These are phyloP conservation scores for Cromileptes altivelis DNA, from an alignment of 2,113 vertebrate species.

Conservation along the genomic window DNA sequence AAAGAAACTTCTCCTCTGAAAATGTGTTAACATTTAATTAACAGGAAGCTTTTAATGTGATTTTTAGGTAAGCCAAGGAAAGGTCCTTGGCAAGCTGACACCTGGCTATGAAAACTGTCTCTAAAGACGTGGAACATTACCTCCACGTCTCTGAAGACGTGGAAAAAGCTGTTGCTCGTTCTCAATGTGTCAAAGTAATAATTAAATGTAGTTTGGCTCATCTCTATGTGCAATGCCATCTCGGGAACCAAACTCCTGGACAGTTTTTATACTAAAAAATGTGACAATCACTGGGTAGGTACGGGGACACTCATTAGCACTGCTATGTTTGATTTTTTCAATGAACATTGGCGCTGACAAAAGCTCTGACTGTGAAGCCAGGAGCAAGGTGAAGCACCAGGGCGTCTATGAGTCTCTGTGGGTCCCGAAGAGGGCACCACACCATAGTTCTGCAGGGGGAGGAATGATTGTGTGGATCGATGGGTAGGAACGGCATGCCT, in stretches of 20 bases:
- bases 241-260: neutral
- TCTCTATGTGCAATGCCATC: neutral
- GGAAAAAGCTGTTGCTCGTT: neutral
- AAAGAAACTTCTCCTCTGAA: neutral
- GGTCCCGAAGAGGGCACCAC: neutral
- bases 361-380: neutral
- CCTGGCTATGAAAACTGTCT: neutral
- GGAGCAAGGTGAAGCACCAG: neutral
- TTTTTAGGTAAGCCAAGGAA: neutral
- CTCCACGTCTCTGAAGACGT: neutral
- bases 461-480: neutral
- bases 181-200: neutral
- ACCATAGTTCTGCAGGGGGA: neutral
- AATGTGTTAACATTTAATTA: neutral
- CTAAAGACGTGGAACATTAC: neutral
- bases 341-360: neutral
- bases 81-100: conserved; percentile 5
- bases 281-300: neutral
- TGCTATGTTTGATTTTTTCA: neutral
- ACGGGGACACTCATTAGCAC: neutral
- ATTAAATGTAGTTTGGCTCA: conserved; percentile 1
- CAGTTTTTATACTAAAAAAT: neutral
- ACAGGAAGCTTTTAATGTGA: neutral
- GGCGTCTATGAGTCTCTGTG: neutral
- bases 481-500: neutral